Evolutionary conservation across 2,113 vertebrate species (phyloP).

Genomic region (Cyanoramphus novaezelandiae): DNA sequence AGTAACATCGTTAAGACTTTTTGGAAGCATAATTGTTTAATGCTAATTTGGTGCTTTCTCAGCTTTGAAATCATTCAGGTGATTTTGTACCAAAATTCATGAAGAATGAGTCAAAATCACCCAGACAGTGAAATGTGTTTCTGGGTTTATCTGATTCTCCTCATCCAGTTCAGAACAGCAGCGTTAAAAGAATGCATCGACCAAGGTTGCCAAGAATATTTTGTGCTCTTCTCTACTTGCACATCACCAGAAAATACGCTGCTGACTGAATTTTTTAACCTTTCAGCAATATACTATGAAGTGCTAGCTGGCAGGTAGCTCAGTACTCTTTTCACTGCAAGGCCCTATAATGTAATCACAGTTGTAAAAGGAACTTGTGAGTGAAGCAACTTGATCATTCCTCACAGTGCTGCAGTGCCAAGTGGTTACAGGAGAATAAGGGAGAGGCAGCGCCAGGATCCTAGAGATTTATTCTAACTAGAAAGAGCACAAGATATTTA

Average conservation of each 20-base stretch:
- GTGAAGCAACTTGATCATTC: slow-evolving; percentile 62
- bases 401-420: slow-evolving; percentile 16
- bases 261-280: slow-evolving; percentile 9
- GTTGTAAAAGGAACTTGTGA: slow-evolving; percentile 54
- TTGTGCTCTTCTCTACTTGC: neutral
- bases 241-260: neutral
- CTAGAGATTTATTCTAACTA: slow-evolving; percentile 25
- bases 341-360: slow-evolving; percentile 56
- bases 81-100: neutral
- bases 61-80: neutral
- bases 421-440: slow-evolving; percentile 19
- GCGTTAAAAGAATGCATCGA: neutral
- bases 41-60: neutral
- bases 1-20: neutral
- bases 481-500: slow-evolving; percentile 27
- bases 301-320: slow-evolving; percentile 32
- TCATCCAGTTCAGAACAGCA: neutral
- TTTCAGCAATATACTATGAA: slow-evolving; percentile 12
- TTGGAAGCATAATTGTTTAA: neutral
- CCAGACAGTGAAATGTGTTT: neutral
- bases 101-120: neutral
- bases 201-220: neutral
- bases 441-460: slow-evolving; percentile 11
- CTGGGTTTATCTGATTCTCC: neutral
- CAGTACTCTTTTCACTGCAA: slow-evolving; percentile 22